Percentiles rank a stretch among this genome's conserved stretches.
phyloP scores from a whole-genome alignment of 2,113 vertebrate species.

The Isichthys henryi region DNA sequence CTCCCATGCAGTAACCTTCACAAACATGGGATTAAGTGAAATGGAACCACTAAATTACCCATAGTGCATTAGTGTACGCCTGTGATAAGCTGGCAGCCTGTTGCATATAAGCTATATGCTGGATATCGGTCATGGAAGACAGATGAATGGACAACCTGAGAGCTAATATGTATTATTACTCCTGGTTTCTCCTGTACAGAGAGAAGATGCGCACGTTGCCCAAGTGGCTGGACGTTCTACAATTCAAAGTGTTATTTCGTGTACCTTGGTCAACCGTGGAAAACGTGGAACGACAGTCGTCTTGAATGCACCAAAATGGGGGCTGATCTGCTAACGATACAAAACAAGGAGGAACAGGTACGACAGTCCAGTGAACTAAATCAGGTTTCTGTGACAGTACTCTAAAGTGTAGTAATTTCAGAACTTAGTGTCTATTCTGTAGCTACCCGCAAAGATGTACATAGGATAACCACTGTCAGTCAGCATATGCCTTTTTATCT shows the following conservation, averaged over 20 bases:
- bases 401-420: not conserved
- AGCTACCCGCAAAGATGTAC: not conserved
- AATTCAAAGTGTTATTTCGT: no score
- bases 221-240: no score
- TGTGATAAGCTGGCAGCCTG: not conserved
- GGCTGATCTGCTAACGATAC: slow-evolving; percentile 23
- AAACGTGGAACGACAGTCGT: no score
- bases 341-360: slow-evolving; percentile 30
- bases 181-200: no score
- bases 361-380: not conserved
- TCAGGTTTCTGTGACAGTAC: no score
- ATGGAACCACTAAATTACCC: not conserved
- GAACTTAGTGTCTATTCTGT: not conserved
- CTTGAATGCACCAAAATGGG: no score
- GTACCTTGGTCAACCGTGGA: no score
- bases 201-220: no score
- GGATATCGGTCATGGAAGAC: no score
- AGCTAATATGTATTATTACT: no score
- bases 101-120: no score
- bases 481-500: not conserved
- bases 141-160: no score
- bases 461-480: not conserved
- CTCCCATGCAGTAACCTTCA: not conserved
- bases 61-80: not conserved
- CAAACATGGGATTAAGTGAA: not conserved